Percentiles rank a stretch among this genome's conserved stretches.
phyloP scores from a whole-genome alignment of 2,113 vertebrate genomes.

The Myodes glareolus region DNA sequence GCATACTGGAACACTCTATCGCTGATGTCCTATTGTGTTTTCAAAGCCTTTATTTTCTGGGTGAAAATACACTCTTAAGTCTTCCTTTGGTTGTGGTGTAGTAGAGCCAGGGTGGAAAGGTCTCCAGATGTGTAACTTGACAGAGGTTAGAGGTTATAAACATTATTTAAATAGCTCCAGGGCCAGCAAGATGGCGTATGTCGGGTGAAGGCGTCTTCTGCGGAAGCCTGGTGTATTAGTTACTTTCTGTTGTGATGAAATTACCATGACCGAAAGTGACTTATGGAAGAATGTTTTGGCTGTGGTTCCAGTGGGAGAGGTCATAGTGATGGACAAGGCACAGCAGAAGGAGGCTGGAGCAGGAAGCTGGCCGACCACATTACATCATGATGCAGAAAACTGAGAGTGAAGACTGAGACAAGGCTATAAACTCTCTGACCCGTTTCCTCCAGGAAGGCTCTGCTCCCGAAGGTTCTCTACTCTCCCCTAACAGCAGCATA shows the following conservation, averaged over 20 bases:
- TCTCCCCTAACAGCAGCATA: not conserved
- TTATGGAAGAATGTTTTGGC: not conserved
- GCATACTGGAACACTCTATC: not conserved
- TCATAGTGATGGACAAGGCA: not conserved
- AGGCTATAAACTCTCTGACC: not conserved
- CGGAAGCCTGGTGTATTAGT: not conserved
- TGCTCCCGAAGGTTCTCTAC: not conserved
- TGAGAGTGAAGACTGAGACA: not conserved
- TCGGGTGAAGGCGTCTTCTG: not conserved
- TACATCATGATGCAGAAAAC: not conserved
- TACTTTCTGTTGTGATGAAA: not conserved
- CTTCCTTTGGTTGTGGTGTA: not conserved
- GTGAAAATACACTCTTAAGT: not conserved
- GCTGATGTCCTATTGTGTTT: not conserved
- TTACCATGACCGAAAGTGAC: not conserved
- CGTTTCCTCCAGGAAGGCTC: not conserved
- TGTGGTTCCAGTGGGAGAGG: not conserved
- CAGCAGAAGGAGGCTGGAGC: not conserved
- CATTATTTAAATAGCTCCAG: not conserved
- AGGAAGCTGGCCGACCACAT: not conserved
- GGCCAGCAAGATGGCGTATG: not conserved
- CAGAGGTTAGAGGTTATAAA: not conserved
- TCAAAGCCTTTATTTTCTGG: not conserved
- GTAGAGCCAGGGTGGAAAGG: not conserved
- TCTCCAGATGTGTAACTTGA: not conserved